These are phyloP conservation scores for Lucifuga dentata DNA, from an alignment of 2,113 vertebrate species.

Conservation along the genomic window DNA sequence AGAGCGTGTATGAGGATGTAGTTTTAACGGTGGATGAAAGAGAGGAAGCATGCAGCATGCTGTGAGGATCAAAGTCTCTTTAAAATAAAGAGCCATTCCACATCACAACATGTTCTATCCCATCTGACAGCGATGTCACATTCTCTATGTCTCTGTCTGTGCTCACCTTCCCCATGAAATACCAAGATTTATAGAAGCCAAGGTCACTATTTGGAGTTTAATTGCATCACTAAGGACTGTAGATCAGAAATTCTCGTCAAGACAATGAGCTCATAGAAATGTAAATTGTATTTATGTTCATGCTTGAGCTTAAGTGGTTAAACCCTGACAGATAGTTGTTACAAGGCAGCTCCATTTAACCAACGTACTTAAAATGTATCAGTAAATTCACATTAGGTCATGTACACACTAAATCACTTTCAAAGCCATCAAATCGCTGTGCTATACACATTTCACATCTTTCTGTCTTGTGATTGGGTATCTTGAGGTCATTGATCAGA, in stretches of 20 bases:
- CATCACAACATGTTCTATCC: background rate
- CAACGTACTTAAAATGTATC: too few relatives aligned
- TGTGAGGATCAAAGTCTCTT: conserved; percentile 8
- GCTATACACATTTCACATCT: too few relatives aligned
- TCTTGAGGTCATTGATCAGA: too few relatives aligned
- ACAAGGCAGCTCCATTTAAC: too few relatives aligned
- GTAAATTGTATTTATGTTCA: conserved; percentile 7
- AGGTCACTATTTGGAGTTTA: background rate
- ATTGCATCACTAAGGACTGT: background rate
- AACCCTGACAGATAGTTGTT: too few relatives aligned
- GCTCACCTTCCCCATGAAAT: background rate
- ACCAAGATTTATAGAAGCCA: conserved; percentile 1
- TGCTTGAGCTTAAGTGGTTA: background rate
- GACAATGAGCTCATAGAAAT: background rate
- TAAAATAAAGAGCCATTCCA: conserved; percentile 10
- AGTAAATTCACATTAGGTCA: too few relatives aligned
- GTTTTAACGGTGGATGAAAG: background rate
- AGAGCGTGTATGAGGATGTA: background rate
- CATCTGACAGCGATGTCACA: background rate
- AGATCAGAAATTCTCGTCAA: background rate
- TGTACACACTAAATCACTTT: too few relatives aligned
- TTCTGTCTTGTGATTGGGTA: too few relatives aligned
- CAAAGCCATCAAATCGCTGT: too few relatives aligned
- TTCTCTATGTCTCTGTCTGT: conserved; percentile 2
- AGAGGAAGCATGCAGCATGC: background rate